phyloP scores from a whole-genome alignment of 2,797 vertebrate genomes.

The Typhlichthys subterraneus region DNA sequence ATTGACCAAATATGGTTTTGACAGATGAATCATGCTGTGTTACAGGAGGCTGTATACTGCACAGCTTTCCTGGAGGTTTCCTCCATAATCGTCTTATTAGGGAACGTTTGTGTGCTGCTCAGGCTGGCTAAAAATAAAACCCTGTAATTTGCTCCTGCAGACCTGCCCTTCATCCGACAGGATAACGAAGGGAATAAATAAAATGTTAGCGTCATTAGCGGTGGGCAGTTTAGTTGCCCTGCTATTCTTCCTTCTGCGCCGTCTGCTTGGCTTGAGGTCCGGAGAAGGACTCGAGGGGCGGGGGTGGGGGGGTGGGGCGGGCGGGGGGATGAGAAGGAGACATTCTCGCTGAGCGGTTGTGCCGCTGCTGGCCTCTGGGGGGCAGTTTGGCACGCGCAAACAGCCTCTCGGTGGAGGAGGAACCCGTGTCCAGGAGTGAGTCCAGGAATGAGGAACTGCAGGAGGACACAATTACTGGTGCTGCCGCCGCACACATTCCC shows the following conservation, averaged over 20 bases:
- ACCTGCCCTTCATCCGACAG: slow-evolving; percentile 57
- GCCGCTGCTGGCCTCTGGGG: slow-evolving; percentile 52
- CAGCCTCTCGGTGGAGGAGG: slow-evolving; percentile 56
- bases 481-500: slow-evolving; percentile 77
- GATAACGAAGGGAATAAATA: slow-evolving; percentile 41
- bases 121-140: slow-evolving; percentile 55
- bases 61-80: slow-evolving; percentile 56
- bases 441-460: slow-evolving; percentile 68
- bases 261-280: slow-evolving; percentile 52
- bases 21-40: slow-evolving; percentile 40
- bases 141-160: slow-evolving; percentile 50
- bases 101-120: slow-evolving; percentile 52
- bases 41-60: slow-evolving; percentile 34
- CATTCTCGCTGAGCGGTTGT: slow-evolving; percentile 40
- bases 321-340: too few species aligned
- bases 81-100: slow-evolving; percentile 52
- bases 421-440: slow-evolving; percentile 53
- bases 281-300: slow-evolving; percentile 38
- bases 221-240: slow-evolving; percentile 57
- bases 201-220: slow-evolving; percentile 64
- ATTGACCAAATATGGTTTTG: slow-evolving; percentile 37
- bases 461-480: slow-evolving; percentile 78
- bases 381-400: slow-evolving; percentile 53
- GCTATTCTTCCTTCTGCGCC: slow-evolving; percentile 64
- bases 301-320: background rate